Conservation (phyloP, 2,888 invertebrate species). For the Leptinotarsa haldemani region DNA sequence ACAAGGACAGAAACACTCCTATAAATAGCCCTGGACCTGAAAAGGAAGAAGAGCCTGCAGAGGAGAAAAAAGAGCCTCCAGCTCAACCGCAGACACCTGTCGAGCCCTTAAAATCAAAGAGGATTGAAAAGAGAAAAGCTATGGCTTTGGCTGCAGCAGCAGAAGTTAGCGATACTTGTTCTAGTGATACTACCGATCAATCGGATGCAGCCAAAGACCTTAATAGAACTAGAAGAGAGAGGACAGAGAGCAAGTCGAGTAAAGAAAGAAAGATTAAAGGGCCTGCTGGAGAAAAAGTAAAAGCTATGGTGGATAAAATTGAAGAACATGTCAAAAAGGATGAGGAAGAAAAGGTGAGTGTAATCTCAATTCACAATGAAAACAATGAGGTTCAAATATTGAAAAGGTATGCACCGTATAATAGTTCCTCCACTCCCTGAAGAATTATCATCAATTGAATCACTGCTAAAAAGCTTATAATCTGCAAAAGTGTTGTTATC, state of each 20-base stretch:
- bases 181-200: slow-evolving; percentile 56
- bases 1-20: slow-evolving; percentile 72
- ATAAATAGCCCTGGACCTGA: slow-evolving; percentile 61
- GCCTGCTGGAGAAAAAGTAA: slow-evolving; percentile 58
- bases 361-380: not conserved
- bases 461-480: too few species aligned
- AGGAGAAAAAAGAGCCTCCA: slow-evolving; percentile 42
- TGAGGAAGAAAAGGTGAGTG: slow-evolving; percentile 50
- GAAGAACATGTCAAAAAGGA: slow-evolving; percentile 58
- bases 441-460: too few species aligned
- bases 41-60: slow-evolving; percentile 56
- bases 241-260: slow-evolving; percentile 51
- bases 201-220: slow-evolving; percentile 54
- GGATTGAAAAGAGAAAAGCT: slow-evolving; percentile 34
- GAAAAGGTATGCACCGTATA: too few species aligned
- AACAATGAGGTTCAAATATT: too few species aligned
- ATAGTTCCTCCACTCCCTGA: too few species aligned
- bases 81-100: slow-evolving; percentile 28
- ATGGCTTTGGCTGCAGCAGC: slow-evolving; percentile 36
- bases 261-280: slow-evolving; percentile 62
- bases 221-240: slow-evolving; percentile 55
- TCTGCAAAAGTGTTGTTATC: too few species aligned
- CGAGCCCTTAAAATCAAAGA: slow-evolving; percentile 36
- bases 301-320: slow-evolving; percentile 61
- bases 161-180: slow-evolving; percentile 55